Percentiles rank a stretch among this genome's conserved stretches.
phyloP scores from a whole-genome alignment of 2,113 vertebrate species.

The Phylloscopus trochilus region DNA sequence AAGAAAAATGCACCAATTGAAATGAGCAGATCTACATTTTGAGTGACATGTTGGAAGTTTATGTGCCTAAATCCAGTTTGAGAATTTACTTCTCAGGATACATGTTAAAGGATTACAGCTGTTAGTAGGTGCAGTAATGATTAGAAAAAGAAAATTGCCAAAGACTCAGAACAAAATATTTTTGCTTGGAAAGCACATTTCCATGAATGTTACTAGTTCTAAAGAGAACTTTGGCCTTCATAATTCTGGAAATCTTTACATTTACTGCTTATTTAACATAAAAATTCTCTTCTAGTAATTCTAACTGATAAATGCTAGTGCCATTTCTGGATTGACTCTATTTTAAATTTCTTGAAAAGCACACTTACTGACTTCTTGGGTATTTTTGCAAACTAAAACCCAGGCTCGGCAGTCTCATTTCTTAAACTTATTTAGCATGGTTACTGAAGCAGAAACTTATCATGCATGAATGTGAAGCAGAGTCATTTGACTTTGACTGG shows the following conservation, averaged over 20 bases:
- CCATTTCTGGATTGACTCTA: not conserved
- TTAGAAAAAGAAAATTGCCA: not conserved
- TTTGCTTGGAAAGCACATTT: not conserved
- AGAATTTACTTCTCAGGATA: not conserved
- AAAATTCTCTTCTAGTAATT: not conserved
- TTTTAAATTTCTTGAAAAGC: not conserved
- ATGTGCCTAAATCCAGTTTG: not conserved
- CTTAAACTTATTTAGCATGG: not conserved
- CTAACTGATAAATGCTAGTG: not conserved
- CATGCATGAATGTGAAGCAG: conserved; percentile 1
- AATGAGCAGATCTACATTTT: not conserved
- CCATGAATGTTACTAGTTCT: not conserved
- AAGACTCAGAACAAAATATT: not conserved
- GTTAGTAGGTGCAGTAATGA: accelerated
- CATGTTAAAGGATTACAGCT: not conserved
- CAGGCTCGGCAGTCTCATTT: not conserved
- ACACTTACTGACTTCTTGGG: not conserved
- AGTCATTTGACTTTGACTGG: conserved; percentile 4
- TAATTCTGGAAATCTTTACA: not conserved
- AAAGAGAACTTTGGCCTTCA: not conserved
- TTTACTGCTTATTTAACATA: not conserved
- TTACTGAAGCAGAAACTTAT: conserved; percentile 24
- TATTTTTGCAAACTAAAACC: not conserved
- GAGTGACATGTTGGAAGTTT: not conserved
- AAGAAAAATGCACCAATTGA: not conserved